Base-by-base conservation (phyloP, 2,113 vertebrate genomes). In the Cygnus atratus region DNA sequence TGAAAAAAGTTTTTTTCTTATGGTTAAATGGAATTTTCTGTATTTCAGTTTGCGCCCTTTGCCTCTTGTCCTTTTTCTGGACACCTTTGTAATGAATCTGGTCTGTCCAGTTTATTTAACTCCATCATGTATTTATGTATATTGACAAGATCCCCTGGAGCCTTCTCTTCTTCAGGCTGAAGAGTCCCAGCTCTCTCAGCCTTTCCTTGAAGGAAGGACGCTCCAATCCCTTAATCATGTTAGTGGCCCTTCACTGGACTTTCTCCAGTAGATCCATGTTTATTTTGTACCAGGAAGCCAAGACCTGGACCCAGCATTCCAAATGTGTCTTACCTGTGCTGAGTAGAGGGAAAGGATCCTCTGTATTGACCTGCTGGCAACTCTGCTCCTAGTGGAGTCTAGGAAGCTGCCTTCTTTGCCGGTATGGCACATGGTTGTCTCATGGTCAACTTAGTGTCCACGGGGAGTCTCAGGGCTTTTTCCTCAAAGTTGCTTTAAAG, bases 341-440 rank as follows among this genome's bases (percentile, higher is more conserved):
- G 89, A 66, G 0, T 0, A 61, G 37, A 66, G 9, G 1, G 7
- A 29, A 70, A 71, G 22, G 16, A 33, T 39, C 61, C 46, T 14
- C 10, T 74, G 14, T n/a, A 31, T 75, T 10, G 24, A 7, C 8
- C 19, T 62, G 22, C 33, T 48, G 37, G 6, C 11, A 62, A 0
- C 3, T 2, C 12, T 62, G 4, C 43, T 50, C 24, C 26, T 73
- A 13, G 41, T 9, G 37, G 26, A 62, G 15, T 33, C 13, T 44
- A 68, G 58, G 41, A 39, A 20, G 24, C 22, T 39, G 7, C 8
- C 9, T 29, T 13, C 43, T 72, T 75, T 77, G 33, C 13, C 3
- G 19, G 31, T 6, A 28, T 22, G 5, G 1, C 24, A 54, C 0
- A 2, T 6, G 12, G 12, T 26, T 5, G 1, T 20, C 18, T 84